These are phyloP conservation scores for Gopherus flavomarginatus DNA, from an alignment of 2,113 vertebrate species.

Conservation along the genomic window DNA sequence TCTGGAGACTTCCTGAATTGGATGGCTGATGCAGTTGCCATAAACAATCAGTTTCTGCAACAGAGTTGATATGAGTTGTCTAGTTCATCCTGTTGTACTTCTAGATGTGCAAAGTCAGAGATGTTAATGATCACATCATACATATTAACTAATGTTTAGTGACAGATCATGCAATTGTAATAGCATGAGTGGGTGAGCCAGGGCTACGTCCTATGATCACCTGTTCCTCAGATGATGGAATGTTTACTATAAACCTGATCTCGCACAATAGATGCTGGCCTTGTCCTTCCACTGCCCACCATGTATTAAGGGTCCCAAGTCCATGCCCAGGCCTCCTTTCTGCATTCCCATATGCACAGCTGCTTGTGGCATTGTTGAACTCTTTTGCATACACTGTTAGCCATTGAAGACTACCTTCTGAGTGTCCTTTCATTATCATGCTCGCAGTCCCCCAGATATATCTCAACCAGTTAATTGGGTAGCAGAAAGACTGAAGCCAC, in stretches of 20 bases:
- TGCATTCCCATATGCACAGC: background rate
- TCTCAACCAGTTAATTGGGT: background rate
- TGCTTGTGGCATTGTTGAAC: background rate
- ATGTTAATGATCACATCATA: background rate
- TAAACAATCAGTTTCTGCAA: background rate
- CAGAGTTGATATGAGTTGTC: background rate
- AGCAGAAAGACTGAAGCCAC: background rate
- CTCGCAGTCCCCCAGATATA: background rate
- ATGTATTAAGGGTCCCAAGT: background rate
- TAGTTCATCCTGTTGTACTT: too few relatives aligned
- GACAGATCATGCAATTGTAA: background rate
- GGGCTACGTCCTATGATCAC: background rate
- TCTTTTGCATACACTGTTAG: background rate
- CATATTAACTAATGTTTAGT: background rate
- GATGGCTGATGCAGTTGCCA: background rate
- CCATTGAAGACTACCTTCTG: background rate
- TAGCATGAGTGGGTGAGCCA: background rate
- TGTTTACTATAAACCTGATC: background rate
- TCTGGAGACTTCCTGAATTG: conserved; percentile 1
- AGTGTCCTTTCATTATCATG: background rate
- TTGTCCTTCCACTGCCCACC: background rate
- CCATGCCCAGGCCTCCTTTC: background rate
- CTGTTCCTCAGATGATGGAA: background rate
- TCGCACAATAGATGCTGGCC: background rate
- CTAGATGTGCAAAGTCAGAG: background rate